Conservation (phyloP, 2,888 invertebrate species). For the Patella depressa region DNA sequence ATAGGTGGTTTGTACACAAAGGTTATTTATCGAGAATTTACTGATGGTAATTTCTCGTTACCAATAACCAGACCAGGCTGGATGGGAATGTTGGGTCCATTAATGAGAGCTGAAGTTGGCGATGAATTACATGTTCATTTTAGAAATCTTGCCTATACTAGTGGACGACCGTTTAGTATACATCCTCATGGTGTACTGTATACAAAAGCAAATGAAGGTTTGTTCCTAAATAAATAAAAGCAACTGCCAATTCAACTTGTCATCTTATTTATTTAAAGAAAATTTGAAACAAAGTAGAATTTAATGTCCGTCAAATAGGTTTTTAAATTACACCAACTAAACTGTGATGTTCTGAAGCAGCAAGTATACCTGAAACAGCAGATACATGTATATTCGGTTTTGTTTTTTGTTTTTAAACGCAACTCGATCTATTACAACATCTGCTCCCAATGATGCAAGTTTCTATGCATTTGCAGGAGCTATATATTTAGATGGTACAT, state of each 20-base stretch:
- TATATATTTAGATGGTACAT: constrained; percentile 40
- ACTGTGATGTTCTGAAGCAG: no score
- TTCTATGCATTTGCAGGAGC: constrained; percentile 39
- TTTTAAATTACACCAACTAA: no score
- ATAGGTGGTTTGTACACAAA: constrained; percentile 43
- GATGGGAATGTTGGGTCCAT: constrained; percentile 43
- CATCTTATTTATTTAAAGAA: no score
- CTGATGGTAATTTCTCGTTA: constrained; percentile 30
- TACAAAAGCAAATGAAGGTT: constrained; percentile 44
- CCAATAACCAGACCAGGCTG: constrained; percentile 31
- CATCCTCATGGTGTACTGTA: constrained; percentile 50
- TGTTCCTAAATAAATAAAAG: background rate
- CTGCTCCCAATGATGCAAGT: no score
- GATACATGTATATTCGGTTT: no score
- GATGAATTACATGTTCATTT: constrained; percentile 43
- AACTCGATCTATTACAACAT: no score
- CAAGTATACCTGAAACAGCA: no score
- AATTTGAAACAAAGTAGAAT: no score
- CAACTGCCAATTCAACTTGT: no score
- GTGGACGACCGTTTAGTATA: constrained; percentile 34
- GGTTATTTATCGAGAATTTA: constrained; percentile 38
- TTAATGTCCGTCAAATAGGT: no score
- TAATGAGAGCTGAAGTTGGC: constrained; percentile 38
- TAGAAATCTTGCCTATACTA: constrained; percentile 34
- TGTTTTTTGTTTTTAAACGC: no score